phyloP scores from a whole-genome alignment of 2,888 invertebrate species.

The Eulithis testata region DNA sequence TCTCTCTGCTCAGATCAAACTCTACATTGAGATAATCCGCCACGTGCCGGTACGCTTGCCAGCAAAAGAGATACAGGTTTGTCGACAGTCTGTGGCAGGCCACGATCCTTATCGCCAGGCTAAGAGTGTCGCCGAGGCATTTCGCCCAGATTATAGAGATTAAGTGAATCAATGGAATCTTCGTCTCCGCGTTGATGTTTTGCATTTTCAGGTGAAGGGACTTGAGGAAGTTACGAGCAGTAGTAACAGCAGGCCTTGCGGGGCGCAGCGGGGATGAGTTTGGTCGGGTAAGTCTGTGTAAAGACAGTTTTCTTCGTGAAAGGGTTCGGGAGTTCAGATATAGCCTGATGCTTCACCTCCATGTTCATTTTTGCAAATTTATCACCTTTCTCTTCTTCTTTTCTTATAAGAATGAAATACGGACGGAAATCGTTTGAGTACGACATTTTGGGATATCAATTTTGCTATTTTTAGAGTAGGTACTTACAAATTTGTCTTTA shows the following conservation, averaged over 20 bases:
- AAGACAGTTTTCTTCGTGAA: constrained; percentile 64
- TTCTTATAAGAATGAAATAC: constrained; percentile 67
- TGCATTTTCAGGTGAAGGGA: constrained; percentile 15
- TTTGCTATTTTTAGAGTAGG: constrained; percentile 28
- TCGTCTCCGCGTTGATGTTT: constrained; percentile 2
- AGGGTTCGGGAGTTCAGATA: constrained; percentile 61
- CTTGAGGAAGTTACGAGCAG: constrained; percentile 52
- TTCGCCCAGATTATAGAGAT: constrained; percentile 23
- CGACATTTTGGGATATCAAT: constrained; percentile 47
- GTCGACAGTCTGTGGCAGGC: constrained; percentile 61
- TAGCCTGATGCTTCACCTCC: constrained; percentile 67
- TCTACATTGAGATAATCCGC: constrained; percentile 51
- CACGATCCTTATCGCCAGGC: constrained; percentile 50
- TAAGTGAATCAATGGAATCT: constrained; percentile 17
- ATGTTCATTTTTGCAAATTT: constrained; percentile 70
- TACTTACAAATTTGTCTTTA: not conserved
- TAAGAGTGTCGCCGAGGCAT: constrained; percentile 17
- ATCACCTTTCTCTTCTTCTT: constrained; percentile 79
- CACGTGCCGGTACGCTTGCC: constrained; percentile 57
- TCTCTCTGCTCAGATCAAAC: constrained; percentile 12
- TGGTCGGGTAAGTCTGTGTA: constrained; percentile 74
- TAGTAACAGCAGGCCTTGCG: constrained; percentile 69
- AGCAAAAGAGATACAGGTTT: constrained; percentile 63
- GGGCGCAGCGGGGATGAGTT: constrained; percentile 69
- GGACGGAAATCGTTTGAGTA: constrained; percentile 72